Evolutionary conservation across 2,113 vertebrate species (phyloP).

Genomic region (Scopus umbretta): DNA sequence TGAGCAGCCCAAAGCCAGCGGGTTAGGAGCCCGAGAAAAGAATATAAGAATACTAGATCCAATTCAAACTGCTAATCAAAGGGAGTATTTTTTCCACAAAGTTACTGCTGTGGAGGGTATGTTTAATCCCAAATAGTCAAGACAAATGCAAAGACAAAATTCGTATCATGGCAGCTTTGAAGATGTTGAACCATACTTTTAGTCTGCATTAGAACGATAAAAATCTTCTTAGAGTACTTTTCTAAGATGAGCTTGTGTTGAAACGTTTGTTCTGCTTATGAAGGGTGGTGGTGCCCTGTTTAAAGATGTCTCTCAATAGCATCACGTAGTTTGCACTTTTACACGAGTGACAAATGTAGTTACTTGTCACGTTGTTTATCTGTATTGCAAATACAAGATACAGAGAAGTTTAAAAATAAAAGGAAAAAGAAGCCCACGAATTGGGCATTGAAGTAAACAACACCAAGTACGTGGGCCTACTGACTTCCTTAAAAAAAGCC

Average conservation of each 20-base stretch:
- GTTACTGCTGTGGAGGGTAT: neutral
- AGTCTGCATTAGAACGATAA: neutral
- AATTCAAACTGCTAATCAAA: neutral
- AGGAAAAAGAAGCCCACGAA: neutral
- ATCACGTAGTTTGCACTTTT: neutral
- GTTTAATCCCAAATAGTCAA: neutral
- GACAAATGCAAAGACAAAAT: neutral
- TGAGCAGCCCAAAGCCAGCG: neutral
- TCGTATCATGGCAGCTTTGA: neutral
- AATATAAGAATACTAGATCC: neutral
- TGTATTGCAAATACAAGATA: neutral
- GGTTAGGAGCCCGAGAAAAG: neutral
- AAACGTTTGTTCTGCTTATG: neutral
- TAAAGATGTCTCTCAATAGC: neutral
- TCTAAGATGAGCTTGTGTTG: neutral
- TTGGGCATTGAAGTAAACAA: neutral
- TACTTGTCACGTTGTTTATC: neutral
- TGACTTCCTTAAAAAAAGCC: neutral
- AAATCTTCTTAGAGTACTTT: neutral
- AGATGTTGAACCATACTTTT: neutral
- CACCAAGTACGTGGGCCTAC: rapidly evolving
- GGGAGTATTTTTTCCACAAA: neutral
- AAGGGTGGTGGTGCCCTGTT: neutral
- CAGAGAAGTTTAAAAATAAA: neutral
- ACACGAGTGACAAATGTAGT: neutral